Evolutionary conservation across 1,140 invertebrate genomes (phyloP).

Genomic region (Rhopalosiphum padi): DNA sequence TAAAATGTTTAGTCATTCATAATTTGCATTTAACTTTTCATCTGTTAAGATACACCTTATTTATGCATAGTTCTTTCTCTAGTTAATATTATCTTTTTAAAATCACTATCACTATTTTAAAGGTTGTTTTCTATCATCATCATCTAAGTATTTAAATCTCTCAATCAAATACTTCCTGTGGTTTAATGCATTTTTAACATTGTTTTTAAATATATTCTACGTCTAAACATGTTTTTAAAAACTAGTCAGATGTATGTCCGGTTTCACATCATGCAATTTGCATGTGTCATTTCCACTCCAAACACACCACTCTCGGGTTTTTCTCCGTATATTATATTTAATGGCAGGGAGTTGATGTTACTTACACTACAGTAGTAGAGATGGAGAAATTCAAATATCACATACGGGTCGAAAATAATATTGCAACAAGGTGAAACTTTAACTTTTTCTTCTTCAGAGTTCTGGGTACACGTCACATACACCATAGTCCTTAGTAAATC

Average conservation of each 20-base stretch:
- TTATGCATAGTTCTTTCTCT: background rate
- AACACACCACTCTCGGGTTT: background rate
- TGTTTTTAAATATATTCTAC: background rate
- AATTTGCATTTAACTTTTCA: background rate
- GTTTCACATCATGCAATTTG: background rate
- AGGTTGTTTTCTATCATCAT: background rate
- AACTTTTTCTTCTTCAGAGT: slow-evolving; percentile 30
- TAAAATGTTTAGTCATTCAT: background rate
- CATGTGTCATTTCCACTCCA: background rate
- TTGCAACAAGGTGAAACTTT: slow-evolving; percentile 16
- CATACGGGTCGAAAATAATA: background rate
- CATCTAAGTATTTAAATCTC: background rate
- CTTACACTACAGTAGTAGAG: background rate
- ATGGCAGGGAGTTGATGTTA: background rate
- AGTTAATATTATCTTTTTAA: background rate
- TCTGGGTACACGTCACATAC: background rate
- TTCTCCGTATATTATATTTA: background rate
- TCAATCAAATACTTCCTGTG: background rate
- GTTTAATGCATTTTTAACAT: background rate
- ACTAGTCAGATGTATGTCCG: slow-evolving; percentile 3
- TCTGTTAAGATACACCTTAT: background rate
- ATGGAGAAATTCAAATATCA: background rate
- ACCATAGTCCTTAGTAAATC: background rate
- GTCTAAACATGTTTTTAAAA: background rate
- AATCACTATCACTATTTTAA: background rate